phyloP scores from a whole-genome alignment of 2,113 vertebrate species.

The Oophaga pumilio region DNA sequence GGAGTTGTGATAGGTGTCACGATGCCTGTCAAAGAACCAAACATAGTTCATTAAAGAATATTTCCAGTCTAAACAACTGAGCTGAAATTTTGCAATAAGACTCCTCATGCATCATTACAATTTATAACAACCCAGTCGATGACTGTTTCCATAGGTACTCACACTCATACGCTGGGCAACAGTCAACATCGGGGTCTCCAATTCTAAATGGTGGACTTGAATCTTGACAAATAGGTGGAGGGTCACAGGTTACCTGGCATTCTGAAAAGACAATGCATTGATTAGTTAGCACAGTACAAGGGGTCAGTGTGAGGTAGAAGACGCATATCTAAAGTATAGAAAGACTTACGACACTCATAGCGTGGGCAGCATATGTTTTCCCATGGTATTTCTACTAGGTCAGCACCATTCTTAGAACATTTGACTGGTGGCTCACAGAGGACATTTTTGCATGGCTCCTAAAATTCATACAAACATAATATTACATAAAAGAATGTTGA shows the following conservation, averaged over 20 bases:
- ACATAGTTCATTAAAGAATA: not conserved
- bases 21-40: not conserved
- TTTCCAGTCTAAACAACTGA: not conserved
- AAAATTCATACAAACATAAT: not conserved
- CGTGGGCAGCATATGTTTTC: not conserved
- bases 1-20: not conserved
- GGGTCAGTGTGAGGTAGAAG: too few relatives aligned
- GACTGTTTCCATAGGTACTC: not conserved
- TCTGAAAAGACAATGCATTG: not conserved
- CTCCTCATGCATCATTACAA: not conserved
- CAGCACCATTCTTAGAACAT: conserved; percentile 1
- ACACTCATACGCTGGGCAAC: conserved; percentile 36
- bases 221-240: not conserved
- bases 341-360: conserved; percentile 31
- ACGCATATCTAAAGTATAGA: not conserved
- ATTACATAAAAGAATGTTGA: not conserved
- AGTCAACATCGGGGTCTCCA: not conserved
- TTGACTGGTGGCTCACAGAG: not conserved
- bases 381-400: not conserved
- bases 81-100: not conserved
- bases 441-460: not conserved
- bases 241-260: not conserved
- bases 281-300: not conserved
- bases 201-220: not conserved
- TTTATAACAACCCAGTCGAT: not conserved